Percentiles rank a stretch among this genome's conserved stretches.
These are phyloP conservation scores for Heliconius eleuchia DNA, from an alignment of 1,140 invertebrate genomes.

Conservation along the genomic window DNA sequence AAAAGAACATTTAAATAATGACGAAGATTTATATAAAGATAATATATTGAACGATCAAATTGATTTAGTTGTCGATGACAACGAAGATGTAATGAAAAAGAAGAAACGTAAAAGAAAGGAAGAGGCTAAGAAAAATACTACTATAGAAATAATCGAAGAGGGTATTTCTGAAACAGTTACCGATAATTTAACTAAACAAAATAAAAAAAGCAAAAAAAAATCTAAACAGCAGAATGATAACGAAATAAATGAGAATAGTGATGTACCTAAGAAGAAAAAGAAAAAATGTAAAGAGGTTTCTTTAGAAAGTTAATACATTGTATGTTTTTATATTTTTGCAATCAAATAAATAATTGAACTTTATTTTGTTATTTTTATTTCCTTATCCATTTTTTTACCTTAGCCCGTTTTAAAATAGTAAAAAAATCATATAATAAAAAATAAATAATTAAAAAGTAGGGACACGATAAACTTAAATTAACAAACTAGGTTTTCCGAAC, in stretches of 20 bases:
- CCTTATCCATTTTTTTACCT: background rate
- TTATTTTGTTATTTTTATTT: background rate
- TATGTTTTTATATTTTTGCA: slow-evolving; percentile 14
- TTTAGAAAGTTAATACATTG: slow-evolving; percentile 23
- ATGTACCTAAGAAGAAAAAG: slow-evolving; percentile 46
- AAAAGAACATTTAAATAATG: slow-evolving; percentile 5
- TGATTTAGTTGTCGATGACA: background rate
- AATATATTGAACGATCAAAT: background rate
- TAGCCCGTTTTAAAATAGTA: too few species aligned
- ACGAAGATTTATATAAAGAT: background rate
- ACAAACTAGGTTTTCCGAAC: too few species aligned
- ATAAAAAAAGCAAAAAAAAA: slow-evolving; percentile 18
- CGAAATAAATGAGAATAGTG: slow-evolving; percentile 13
- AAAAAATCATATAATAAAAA: too few species aligned
- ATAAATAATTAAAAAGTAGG: too few species aligned
- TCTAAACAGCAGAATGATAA: background rate
- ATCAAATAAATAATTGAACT: background rate
- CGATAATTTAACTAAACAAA: background rate
- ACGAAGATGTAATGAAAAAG: background rate
- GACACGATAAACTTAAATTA: too few species aligned
- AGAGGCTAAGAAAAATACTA: slow-evolving; percentile 1
- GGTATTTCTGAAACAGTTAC: background rate
- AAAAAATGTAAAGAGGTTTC: slow-evolving; percentile 33
- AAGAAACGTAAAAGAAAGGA: slow-evolving; percentile 33
- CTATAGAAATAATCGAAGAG: background rate